phyloP scores from a whole-genome alignment of 2,797 vertebrate genomes.

The Pipistrellus nathusii region DNA sequence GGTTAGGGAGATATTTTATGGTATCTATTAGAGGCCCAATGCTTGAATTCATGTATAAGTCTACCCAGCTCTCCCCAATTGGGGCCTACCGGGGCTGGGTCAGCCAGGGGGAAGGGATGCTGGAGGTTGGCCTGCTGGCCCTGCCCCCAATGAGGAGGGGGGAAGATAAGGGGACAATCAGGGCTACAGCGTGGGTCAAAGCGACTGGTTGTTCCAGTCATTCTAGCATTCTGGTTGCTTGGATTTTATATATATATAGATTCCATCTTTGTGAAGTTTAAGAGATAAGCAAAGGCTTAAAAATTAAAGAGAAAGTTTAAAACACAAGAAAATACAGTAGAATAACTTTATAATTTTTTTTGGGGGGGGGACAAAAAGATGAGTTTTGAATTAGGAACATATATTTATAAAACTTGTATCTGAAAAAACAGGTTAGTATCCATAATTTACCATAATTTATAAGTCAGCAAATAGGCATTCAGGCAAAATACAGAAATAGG shows the following conservation, averaged over 20 bases:
- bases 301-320: not conserved
- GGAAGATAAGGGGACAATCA: too few relatives aligned
- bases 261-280: not conserved
- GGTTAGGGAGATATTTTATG: not conserved
- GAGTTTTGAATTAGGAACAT: not conserved
- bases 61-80: too few relatives aligned
- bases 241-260: too few relatives aligned
- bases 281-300: not conserved
- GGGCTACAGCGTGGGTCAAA: too few relatives aligned
- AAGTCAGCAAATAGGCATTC: not conserved
- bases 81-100: too few relatives aligned
- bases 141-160: too few relatives aligned
- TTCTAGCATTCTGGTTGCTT: too few relatives aligned
- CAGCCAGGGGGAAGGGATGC: too few relatives aligned
- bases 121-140: too few relatives aligned
- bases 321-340: not conserved
- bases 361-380: not conserved
- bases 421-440: not conserved
- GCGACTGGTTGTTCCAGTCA: too few relatives aligned
- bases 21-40: not conserved
- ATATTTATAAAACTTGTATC: not conserved
- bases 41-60: too few relatives aligned
- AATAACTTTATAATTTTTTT: not conserved
- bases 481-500: not conserved
- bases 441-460: constrained; percentile 42